Evolutionary conservation across 2,888 invertebrate species (phyloP).

Genomic region (Lasius fuliginosus): DNA sequence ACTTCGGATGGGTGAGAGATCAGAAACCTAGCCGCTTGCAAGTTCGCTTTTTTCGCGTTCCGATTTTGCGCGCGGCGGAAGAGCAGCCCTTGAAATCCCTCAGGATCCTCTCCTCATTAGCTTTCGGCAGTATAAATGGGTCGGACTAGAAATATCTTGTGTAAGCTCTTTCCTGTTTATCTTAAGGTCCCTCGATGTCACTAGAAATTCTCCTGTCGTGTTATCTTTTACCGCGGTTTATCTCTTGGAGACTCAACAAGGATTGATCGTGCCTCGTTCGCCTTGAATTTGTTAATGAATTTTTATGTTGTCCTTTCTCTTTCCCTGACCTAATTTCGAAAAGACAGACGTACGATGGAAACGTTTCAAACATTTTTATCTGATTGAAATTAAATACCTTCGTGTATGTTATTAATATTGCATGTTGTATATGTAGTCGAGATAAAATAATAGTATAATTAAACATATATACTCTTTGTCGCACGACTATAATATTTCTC

Average conservation of each 20-base stretch:
- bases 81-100: slow-evolving; percentile 26
- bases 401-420: background rate
- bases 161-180: slow-evolving; percentile 22
- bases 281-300: slow-evolving; percentile 30
- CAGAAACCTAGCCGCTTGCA: background rate
- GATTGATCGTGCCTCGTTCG: slow-evolving; percentile 21
- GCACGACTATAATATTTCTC: background rate
- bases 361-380: slow-evolving; percentile 16
- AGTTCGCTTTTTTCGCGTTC: slow-evolving; percentile 7
- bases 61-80: slow-evolving; percentile 18
- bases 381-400: background rate
- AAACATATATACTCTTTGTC: background rate
- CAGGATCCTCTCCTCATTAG: slow-evolving; percentile 39
- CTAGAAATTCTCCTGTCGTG: slow-evolving; percentile 12
- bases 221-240: background rate
- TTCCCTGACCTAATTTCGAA: background rate
- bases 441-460: background rate
- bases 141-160: slow-evolving; percentile 38
- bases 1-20: background rate
- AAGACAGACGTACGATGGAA: background rate
- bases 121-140: slow-evolving; percentile 50
- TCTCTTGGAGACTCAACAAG: background rate
- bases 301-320: background rate
- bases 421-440: background rate
- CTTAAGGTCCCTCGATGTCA: background rate